Evolutionary conservation across 2,797 vertebrate genomes (phyloP), one percentile per base, ranked within the genome.

Genomic region (Poeciliopsis gracilis): DNA sequence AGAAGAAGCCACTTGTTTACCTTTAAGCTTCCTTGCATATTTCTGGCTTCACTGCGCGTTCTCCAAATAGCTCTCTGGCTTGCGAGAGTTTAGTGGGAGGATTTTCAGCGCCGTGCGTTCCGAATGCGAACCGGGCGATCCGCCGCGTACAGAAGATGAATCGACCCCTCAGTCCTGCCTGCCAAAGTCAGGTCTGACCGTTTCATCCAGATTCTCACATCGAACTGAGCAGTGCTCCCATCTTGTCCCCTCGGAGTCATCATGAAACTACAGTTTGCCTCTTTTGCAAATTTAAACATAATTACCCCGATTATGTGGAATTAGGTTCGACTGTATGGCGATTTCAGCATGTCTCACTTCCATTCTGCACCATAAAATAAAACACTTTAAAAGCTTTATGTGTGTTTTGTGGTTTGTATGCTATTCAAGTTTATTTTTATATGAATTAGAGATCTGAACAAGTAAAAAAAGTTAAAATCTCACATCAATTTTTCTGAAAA

Each of bases 1-100:
- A 0, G 25, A 74, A 36, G 70, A 74, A 87, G 66, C 79, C 74
- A 66, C 28, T 77, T 84, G 83, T 90, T 88, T 86, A 86, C 84
- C 38, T 86, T 84, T 3, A 11, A 10, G 25, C 85, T 76, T 87
- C 87, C 78, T 82, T 0, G 0, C 63, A 87, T 84, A 74, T 73
- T 82, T 85, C 9, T 1, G 77, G 20, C 71, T 67, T 47, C 63
- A 73, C 75, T 30, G 0, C 8, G 45, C 4, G 7, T 23, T 23
- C n/a, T 63, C 38, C 25, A 81, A 74, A 84, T 75, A 75, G 43
- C 3, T 16, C 10, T 79, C 33, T 12, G 23, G 12, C 43, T 53
- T 53, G n/a, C 70, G 69, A 79, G 72, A 10, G 1, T 72, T 25
- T 4, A 0, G 15, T 8, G 25, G 23, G 20, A 33, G 15, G 45